Evolutionary conservation across 2,113 vertebrate species (phyloP), one percentile per base, ranked within the genome.

Genomic region (Vulpes lagopus): DNA sequence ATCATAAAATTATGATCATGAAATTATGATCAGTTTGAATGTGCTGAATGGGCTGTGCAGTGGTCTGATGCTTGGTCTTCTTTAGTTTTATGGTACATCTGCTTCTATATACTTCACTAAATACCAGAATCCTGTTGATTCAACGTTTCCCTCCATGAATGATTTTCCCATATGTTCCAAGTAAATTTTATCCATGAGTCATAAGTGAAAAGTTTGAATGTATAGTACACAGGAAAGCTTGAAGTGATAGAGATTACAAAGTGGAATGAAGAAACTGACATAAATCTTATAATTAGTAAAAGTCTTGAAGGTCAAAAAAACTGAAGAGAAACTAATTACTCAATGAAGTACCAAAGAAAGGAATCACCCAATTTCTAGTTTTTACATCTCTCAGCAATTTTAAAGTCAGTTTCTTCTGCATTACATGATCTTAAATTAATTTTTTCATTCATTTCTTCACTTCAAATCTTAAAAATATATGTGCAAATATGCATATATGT

Each of bases 1-100:
- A 92, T 60, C 32, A 60, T 38, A 94, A 64, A 88, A 84, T 86
- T 95, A 2, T 92, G 30, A 92, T 60, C 32, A 60, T 38, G 92
- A 64, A 88, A 84, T 86, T 95, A 43, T 43, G 43, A 43, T 43
- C 43, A 53, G 11, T 43, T 38, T 53, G 3, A 91, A 9, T 22
- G 0, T 16, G 2, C 23, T 80, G 64, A 81, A 38, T 78, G 27
- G 10, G 3, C 32, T 69, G 4, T 89, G 12, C 38, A 49, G 1
- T 55, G 32, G 69, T 22, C 16, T 83, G 62, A 80, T 64, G 22
- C 30, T 71, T 78, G 22, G 65, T 43, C 11, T 51, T 93, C 5
- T 69, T 92, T 69, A 30, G 25, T 7, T 86, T 96, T 57, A 23
- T 38, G 38, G 20, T 22, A 20, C 20, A 43, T 60, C 51, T 93